Evolutionary conservation across 2,797 vertebrate species (phyloP), one percentile per base, ranked within the genome.

Genomic region (Chiloscyllium punctatum): DNA sequence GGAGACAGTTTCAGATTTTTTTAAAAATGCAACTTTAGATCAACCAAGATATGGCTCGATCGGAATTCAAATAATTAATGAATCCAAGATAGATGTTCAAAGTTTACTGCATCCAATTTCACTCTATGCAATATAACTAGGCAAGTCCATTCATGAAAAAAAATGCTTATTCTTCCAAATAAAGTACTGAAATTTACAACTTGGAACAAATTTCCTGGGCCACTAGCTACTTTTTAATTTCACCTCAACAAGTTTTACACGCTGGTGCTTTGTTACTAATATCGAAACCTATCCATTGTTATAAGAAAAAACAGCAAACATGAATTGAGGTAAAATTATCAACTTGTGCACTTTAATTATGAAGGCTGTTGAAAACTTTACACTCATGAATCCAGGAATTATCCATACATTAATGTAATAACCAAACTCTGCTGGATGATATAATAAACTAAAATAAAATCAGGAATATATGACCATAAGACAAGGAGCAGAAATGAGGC

Each of bases 131-230:
- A 6, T n/a, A 91, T 23, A 33, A 91, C 37, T 23, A 84, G 33
- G 33, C 66, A 91, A 66, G 33, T 91, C 57, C 88, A 37, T 27
- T 4, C 88, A 23, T 91, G 16, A 68, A 68, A 37, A 62, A 90
- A 66, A 23, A 91, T 84, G 18, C 18, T n/a, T 33, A 62, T 30
- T n/a, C 16, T 15, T n/a, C 4, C 88, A n/a, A n/a, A 57, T 84
- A 91, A 68, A 66, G 16, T 8, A 66, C n/a, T 68, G 18, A 91
- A 21, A 91, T 33, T 68, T 91, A 91, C 57, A 91, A 66, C 88
- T 37, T 91, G 88, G 88, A 91, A 91, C 57, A 16, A n/a, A 91
- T 91, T 68, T 66, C 37, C 57, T 68, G 57, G 66, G 88, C 88
- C 57, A 33, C 57, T 68, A 18, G 88, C 88, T 91, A 1, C 57